Evolutionary conservation across 2,797 vertebrate species (phyloP).

Genomic region (Botia kubotai): DNA sequence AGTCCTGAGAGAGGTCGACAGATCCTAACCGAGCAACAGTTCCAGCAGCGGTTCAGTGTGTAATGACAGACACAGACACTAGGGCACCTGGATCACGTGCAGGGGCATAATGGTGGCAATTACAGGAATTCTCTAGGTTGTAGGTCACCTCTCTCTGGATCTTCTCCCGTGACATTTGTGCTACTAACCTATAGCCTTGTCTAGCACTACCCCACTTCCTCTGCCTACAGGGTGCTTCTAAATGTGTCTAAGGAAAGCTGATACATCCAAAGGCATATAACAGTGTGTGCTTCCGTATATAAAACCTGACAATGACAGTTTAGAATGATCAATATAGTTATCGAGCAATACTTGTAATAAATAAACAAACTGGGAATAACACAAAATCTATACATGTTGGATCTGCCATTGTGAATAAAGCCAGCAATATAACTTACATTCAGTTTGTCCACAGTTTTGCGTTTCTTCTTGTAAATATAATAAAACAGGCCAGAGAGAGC

Average conservation of each 20-base stretch:
- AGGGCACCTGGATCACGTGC: background rate
- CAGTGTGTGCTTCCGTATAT: too few relatives aligned
- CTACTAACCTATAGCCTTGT: background rate
- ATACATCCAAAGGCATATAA: background rate
- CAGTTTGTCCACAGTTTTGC: conserved; percentile 74
- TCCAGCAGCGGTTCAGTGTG: background rate
- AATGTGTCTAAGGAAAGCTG: background rate
- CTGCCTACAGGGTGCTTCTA: background rate
- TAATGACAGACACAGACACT: background rate
- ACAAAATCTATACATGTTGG: too few relatives aligned
- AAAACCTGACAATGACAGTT: too few relatives aligned
- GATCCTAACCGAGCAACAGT: too few relatives aligned
- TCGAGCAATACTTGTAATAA: too few relatives aligned
- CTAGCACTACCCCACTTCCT: background rate
- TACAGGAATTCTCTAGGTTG: background rate
- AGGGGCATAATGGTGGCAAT: background rate
- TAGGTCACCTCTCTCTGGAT: background rate
- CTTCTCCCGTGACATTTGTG: background rate
- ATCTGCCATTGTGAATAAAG: background rate
- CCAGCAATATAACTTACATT: conserved; percentile 71
- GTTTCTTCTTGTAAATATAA: conserved; percentile 82
- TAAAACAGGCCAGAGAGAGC: conserved; percentile 83
- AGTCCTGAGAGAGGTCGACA: too few relatives aligned
- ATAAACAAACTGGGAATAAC: too few relatives aligned
- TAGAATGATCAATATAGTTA: too few relatives aligned